These are phyloP conservation scores for Aplochiton taeniatus DNA, from an alignment of 2,797 vertebrate genomes.

Conservation along the genomic window DNA sequence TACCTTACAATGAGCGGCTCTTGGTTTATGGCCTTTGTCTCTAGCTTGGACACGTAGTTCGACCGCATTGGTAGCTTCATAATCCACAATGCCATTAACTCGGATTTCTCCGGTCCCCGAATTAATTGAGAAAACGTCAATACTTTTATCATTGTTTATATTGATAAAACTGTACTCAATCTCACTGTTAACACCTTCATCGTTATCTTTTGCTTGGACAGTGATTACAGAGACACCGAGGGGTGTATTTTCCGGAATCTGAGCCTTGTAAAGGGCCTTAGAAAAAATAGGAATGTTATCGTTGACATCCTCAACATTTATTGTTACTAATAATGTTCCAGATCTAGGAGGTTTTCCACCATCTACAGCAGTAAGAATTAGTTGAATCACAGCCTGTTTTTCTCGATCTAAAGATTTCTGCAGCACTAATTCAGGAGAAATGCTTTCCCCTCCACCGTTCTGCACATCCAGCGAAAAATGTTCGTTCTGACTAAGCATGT, in stretches of 20 bases:
- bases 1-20: constrained; percentile 86
- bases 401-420: constrained; percentile 86
- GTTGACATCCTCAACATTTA: constrained; percentile 85
- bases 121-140: constrained; percentile 80
- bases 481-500: constrained; percentile 82
- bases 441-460: constrained; percentile 76
- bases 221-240: constrained; percentile 74
- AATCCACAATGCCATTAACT: constrained; percentile 83
- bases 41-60: constrained; percentile 87
- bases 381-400: constrained; percentile 75
- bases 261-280: constrained; percentile 73
- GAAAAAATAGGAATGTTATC: constrained; percentile 82
- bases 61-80: constrained; percentile 81
- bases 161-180: constrained; percentile 83
- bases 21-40: constrained; percentile 77
- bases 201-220: constrained; percentile 83
- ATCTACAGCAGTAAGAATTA: constrained; percentile 84
- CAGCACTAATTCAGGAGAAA: constrained; percentile 83
- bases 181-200: constrained; percentile 84
- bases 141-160: constrained; percentile 80
- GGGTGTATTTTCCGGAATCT: constrained; percentile 78
- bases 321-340: constrained; percentile 77
- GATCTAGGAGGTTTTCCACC: constrained; percentile 84
- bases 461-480: constrained; percentile 86
- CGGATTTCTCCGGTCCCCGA: constrained; percentile 79